Evolutionary conservation across 2,888 invertebrate genomes (phyloP), one percentile per base, ranked within the genome.

Genomic region (Polymixis lichenea): DNA sequence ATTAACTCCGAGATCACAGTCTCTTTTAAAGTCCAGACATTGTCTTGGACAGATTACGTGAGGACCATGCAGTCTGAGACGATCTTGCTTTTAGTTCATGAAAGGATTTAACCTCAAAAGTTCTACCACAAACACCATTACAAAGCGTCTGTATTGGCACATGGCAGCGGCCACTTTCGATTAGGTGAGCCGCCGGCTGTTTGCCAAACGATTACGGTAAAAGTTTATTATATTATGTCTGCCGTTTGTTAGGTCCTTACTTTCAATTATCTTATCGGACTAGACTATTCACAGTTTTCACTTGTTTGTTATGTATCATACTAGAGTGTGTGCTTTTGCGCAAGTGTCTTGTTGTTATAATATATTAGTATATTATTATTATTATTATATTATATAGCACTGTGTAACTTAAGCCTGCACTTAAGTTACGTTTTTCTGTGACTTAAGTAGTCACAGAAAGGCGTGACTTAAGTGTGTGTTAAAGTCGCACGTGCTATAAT

Each of bases 151-250:
- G n/a, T 46, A 19, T 43, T 19, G n/a, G 11, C n/a, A 38, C 43
- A 28, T n/a, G 15, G 7, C 17, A 17, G 49, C 4, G 25, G 28
- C n/a, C 43, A 74, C 76, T 38, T 38, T 76, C 51, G 15, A 17
- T 53, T 72, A 38, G 25, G 25, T 51, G 17, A 11, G 38, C 25
- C 38, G 49, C 9, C 28, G 8, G n/a, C n/a, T 43, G 28, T 62
- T 64, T 43, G 19, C 28, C 15, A 61, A 74, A 74, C 13, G 13
- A n/a, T 74, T 61, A 51, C 28, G 61, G 43, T 61, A 61, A 19
- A 19, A 0, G 0, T 49, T 56, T 46, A 0, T 56, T 46, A 0
- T 22, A 49, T 55, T 28, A 25, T 25, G n/a, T n/a, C n/a, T 13
- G 22, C 11, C 22, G 25, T 38, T 58, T 55, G 28, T 28, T 22